Evolutionary conservation across 2,888 invertebrate species (phyloP).

Genomic region (Catocala nupta): DNA sequence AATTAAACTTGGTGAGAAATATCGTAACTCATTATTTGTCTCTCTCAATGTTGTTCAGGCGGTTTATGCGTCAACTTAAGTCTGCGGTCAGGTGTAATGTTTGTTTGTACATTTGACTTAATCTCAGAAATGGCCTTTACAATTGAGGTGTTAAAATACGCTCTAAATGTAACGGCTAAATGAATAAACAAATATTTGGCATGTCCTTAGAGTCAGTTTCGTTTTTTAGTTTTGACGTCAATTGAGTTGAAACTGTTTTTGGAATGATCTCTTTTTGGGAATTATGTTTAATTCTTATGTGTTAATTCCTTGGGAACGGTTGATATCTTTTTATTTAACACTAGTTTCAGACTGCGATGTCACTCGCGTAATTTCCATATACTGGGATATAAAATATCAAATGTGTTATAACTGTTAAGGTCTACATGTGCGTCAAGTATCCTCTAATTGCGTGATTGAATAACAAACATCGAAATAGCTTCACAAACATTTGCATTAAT

Average conservation of each 20-base stretch:
- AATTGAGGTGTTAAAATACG: not conserved
- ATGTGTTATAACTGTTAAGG: too few relatives aligned
- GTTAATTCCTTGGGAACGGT: too few relatives aligned
- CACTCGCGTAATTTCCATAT: too few relatives aligned
- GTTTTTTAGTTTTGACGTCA: not conserved
- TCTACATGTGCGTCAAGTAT: too few relatives aligned
- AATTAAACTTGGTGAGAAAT: not conserved
- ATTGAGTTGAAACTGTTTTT: not conserved
- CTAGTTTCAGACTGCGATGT: too few relatives aligned
- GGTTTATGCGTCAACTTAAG: not conserved
- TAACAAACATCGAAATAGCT: too few relatives aligned
- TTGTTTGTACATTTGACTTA: not conserved
- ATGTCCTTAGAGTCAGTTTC: not conserved
- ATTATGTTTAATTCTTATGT: not conserved
- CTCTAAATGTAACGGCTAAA: not conserved
- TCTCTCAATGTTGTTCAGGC: not conserved
- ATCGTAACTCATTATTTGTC: slow-evolving; percentile 15
- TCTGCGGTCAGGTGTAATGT: not conserved
- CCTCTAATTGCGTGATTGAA: too few relatives aligned
- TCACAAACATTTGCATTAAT: too few relatives aligned
- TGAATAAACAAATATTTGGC: not conserved
- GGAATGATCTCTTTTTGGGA: not conserved
- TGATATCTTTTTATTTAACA: too few relatives aligned
- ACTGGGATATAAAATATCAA: too few relatives aligned
- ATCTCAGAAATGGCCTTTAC: not conserved